phyloP scores from a whole-genome alignment of 2,888 invertebrate species.

The Drosophila paranaensis region DNA sequence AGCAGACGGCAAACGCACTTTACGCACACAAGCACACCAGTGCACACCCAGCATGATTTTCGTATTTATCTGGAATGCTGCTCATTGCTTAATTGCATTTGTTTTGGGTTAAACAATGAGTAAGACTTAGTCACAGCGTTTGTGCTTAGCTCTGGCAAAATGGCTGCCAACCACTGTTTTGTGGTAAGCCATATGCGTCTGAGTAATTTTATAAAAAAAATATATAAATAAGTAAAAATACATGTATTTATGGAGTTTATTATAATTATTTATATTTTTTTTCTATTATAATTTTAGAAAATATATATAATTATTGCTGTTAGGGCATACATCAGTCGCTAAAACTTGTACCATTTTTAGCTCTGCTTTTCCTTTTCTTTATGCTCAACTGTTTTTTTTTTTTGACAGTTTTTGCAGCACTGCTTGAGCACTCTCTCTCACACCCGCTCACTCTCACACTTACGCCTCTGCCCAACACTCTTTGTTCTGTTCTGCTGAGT shows the following conservation, averaged over 20 bases:
- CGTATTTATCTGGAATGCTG: constrained; percentile 6
- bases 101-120: constrained; percentile 5
- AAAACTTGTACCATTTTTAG: constrained; percentile 1
- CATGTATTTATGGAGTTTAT: too few relatives aligned
- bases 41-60: constrained; percentile 12
- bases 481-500: constrained; percentile 55
- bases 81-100: constrained; percentile 35
- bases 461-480: constrained; percentile 1
- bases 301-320: background rate
- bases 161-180: background rate
- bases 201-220: too few relatives aligned
- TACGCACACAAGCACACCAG: constrained; percentile 42
- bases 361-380: constrained; percentile 20
- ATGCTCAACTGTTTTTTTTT: constrained; percentile 5
- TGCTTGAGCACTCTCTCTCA: constrained; percentile 7
- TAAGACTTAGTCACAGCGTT: background rate
- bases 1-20: constrained; percentile 55
- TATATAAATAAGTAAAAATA: too few relatives aligned
- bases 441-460: background rate
- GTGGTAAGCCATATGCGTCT: background rate
- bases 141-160: background rate
- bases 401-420: constrained; percentile 28
- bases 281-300: too few relatives aligned
- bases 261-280: too few relatives aligned
- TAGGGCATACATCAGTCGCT: constrained; percentile 8